Conservation (phyloP, 2,888 invertebrate species). For the Drosophila quinaria region DNA sequence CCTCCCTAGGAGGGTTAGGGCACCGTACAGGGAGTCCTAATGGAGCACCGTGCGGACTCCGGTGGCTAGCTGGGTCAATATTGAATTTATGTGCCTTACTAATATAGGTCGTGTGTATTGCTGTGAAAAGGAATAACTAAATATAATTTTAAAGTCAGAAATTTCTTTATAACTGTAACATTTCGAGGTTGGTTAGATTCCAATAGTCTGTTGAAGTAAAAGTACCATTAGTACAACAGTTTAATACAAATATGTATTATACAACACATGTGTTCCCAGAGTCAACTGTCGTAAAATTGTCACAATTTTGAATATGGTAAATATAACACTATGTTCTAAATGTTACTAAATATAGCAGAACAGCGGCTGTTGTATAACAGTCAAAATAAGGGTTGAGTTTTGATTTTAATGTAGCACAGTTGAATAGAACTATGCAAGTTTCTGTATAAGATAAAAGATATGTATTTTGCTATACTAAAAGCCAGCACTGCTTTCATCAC, state of each 20-base stretch:
- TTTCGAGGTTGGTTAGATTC: too few relatives aligned
- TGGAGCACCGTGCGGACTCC: too few relatives aligned
- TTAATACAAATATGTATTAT: not conserved
- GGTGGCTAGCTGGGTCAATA: too few relatives aligned
- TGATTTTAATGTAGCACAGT: not conserved
- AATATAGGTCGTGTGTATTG: not conserved
- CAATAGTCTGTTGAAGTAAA: too few relatives aligned
- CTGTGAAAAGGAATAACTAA: not conserved
- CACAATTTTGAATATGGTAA: too few relatives aligned
- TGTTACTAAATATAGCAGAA: not conserved
- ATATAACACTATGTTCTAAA: not conserved
- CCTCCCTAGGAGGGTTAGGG: too few relatives aligned
- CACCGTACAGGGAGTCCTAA: too few relatives aligned
- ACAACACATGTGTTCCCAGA: not conserved
- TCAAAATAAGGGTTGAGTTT: not conserved
- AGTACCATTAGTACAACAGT: not conserved
- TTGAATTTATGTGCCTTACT: not conserved
- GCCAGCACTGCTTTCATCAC: constrained; percentile 6
- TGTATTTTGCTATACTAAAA: constrained; percentile 13
- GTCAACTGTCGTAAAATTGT: not conserved
- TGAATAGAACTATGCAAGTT: not conserved
- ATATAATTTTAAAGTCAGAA: too few relatives aligned
- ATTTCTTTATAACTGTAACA: too few relatives aligned
- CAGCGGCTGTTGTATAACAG: not conserved
- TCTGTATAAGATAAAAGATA: not conserved